These are phyloP conservation scores for Paramisgurnus dabryanus DNA, from an alignment of 2,113 vertebrate genomes.

Conservation along the genomic window DNA sequence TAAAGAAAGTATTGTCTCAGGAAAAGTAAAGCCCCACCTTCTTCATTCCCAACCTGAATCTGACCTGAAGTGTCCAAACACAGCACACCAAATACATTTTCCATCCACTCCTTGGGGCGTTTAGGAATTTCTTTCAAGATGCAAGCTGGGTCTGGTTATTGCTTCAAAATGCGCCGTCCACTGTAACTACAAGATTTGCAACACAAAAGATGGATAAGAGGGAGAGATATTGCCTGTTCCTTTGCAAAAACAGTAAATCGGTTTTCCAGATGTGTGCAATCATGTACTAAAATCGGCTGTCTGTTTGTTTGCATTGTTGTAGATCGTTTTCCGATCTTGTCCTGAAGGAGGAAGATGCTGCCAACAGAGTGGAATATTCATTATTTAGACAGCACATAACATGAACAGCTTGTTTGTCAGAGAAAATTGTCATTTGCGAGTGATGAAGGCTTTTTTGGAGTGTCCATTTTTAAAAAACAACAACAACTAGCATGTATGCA, in stretches of 20 bases:
- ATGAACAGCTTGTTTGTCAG: constrained; percentile 53
- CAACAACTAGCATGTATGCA: too few relatives aligned
- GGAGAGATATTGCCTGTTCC: background rate
- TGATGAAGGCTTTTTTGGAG: constrained; percentile 6
- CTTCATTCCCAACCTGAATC: constrained; percentile 28
- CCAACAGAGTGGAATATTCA: constrained; percentile 64
- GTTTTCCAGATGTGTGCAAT: constrained; percentile 74
- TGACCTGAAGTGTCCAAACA: constrained; percentile 44
- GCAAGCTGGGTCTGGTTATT: constrained; percentile 52
- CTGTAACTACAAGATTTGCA: constrained; percentile 56
- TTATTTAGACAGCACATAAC: constrained; percentile 54
- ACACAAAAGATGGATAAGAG: constrained; percentile 41
- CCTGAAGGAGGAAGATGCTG: constrained; percentile 37
- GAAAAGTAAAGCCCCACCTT: constrained; percentile 22
- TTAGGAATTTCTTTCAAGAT: constrained; percentile 58
- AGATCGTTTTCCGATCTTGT: constrained; percentile 51
- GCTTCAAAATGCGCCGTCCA: constrained; percentile 46
- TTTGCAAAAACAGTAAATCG: constrained; percentile 52
- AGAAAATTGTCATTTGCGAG: background rate
- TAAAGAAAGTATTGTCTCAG: constrained; percentile 24
- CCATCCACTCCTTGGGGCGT: constrained; percentile 49
- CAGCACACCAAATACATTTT: constrained; percentile 54
- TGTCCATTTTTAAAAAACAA: background rate
- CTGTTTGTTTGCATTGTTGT: constrained; percentile 56
- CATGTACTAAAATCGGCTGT: constrained; percentile 58